Conservation (phyloP, 64 coral and sea anemone species). For the Anthopleura sola region DNA sequence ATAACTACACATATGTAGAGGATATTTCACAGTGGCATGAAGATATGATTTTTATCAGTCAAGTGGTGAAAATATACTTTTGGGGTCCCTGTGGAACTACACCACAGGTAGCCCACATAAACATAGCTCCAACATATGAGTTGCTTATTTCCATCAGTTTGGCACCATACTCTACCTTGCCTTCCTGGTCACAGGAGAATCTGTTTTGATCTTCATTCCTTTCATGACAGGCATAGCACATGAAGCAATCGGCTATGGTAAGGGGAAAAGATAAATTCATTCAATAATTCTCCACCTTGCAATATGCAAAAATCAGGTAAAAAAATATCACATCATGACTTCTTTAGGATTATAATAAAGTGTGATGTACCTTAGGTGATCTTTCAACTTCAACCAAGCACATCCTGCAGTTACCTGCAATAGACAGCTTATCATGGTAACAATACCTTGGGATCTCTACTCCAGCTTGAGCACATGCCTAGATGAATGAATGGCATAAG, state of each 20-base stretch:
- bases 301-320: background rate
- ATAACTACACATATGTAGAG: background rate
- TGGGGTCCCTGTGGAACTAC: background rate
- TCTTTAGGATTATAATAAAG: no score
- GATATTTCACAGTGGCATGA: no score
- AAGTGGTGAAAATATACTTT: no score
- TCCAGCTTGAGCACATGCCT: constrained; percentile 98
- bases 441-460: constrained; percentile 98
- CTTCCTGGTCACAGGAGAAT: constrained; percentile 92
- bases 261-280: background rate
- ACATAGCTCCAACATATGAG: background rate
- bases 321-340: background rate
- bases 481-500: constrained; percentile 12
- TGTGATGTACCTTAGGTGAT: constrained; percentile 61
- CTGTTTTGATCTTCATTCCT: constrained; percentile 92
- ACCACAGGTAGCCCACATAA: background rate
- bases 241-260: constrained; percentile 86
- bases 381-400: constrained; percentile 98
- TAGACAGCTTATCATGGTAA: constrained; percentile 94
- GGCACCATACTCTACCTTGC: constrained; percentile 50
- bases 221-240: constrained; percentile 99
- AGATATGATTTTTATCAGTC: no score
- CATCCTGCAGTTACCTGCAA: constrained; percentile 98
- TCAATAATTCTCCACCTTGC: no score
- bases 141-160: no score